Evolutionary conservation across 2,797 vertebrate species (phyloP).

Genomic region (Scleropages formosus): DNA sequence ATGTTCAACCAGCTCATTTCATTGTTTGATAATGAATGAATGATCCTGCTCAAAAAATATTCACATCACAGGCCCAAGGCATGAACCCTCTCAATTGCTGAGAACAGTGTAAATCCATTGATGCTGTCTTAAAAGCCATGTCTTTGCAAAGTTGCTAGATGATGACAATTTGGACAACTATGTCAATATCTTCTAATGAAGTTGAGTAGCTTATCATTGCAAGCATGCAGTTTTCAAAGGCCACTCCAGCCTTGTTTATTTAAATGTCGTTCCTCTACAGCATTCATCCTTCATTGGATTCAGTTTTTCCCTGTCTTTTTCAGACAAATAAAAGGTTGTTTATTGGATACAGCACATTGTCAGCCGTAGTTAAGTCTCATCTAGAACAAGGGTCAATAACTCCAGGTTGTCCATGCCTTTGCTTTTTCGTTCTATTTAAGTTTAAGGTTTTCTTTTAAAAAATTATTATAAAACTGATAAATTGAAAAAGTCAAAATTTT

Average conservation of each 20-base stretch:
- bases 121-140: slow-evolving; percentile 52
- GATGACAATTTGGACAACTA: slow-evolving; percentile 56
- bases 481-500: background rate
- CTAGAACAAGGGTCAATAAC: background rate
- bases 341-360: slow-evolving; percentile 5
- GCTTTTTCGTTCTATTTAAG: slow-evolving; percentile 19
- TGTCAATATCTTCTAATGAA: slow-evolving; percentile 63
- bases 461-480: background rate
- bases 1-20: too few species aligned
- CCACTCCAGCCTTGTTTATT: slow-evolving; percentile 48
- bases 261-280: slow-evolving; percentile 43
- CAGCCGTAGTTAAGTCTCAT: background rate
- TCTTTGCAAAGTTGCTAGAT: slow-evolving; percentile 46
- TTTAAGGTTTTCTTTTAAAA: background rate
- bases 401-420: slow-evolving; percentile 18
- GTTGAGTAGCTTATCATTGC: slow-evolving; percentile 53
- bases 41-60: too few species aligned
- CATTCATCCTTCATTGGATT: slow-evolving; percentile 29
- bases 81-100: too few species aligned
- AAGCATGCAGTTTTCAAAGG: slow-evolving; percentile 40
- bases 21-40: too few species aligned
- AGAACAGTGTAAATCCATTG: too few species aligned
- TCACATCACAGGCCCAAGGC: too few species aligned
- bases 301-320: slow-evolving; percentile 16
- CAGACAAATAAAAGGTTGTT: slow-evolving; percentile 20